Evolutionary conservation across 2,797 vertebrate species (phyloP), one percentile per base, ranked within the genome.

Genomic region (Acanthurus leucopareius): DNA sequence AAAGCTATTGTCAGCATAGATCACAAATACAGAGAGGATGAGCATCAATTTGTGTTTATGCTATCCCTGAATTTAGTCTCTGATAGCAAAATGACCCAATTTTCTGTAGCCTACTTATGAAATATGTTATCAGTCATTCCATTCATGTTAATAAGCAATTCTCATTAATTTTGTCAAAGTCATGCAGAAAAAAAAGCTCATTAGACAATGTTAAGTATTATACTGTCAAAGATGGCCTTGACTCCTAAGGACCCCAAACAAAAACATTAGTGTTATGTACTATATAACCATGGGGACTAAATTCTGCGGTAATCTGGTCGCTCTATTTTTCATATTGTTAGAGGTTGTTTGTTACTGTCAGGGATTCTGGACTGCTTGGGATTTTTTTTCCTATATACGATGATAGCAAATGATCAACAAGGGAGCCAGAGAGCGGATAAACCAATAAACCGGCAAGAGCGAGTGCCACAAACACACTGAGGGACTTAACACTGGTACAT

Each of bases 391-490:
- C 13, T 7, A n/a, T 40, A 61, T 53, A 64, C 77, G 42, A 68
- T 35, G 32, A 58, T 59, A 75, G 51, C 72, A 25, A 42, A 11
- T 8, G 64, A 75, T 69, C 68, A 54, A 62, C 48, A 3, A 16
- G 10, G 71, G 48, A 42, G 16, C 51, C n/a, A n/a, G 44, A 25
- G 0, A 57, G 38, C 67, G 73, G 58, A 80, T 63, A 42, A 69
- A 59, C 53, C 65, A 67, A 66, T 69, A 54, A 70, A 66, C 58
- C 19, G 14, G 68, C 54, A 35, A 11, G 32, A 47, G 40, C 61
- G 17, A 10, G 25, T 45, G 48, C 54, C 52, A 77, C 65, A 53
- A 57, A 82, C 56, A 59, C 73, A 53, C 19, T 1, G 28, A 15
- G 51, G 59, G 69, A 57, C 16, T 85, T 49, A n/a, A 28, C 44